phyloP scores from a whole-genome alignment of 2,797 vertebrate genomes.

The Nyctibius grandis region DNA sequence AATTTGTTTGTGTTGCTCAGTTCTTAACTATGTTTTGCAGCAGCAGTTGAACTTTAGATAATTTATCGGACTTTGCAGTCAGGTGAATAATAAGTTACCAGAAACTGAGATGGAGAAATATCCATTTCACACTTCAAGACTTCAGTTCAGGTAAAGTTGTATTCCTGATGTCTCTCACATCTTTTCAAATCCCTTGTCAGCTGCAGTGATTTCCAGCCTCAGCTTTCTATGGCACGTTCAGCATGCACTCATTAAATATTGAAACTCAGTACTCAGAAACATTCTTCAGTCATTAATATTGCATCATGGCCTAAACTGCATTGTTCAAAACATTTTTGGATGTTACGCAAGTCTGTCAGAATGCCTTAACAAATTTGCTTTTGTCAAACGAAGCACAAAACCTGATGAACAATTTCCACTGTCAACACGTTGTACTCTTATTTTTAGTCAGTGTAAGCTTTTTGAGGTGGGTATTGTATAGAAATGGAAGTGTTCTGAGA shows the following conservation, averaged over 20 bases:
- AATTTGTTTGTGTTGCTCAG: not conserved
- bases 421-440: not conserved
- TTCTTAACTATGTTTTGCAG: not conserved
- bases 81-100: not conserved
- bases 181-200: conserved; percentile 11
- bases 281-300: conserved; percentile 91
- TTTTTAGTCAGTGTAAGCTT: not conserved
- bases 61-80: not conserved
- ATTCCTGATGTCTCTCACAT: not conserved
- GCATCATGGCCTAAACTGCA: conserved; percentile 80
- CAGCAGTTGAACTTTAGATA: not conserved
- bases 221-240: conserved; percentile 37
- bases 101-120: not conserved
- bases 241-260: conserved; percentile 81
- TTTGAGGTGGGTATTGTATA: not conserved
- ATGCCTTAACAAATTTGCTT: conserved; percentile 57
- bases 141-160: conserved; percentile 24
- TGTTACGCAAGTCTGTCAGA: conserved; percentile 70
- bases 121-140: conserved; percentile 19
- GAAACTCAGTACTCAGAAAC: conserved; percentile 79
- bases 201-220: conserved; percentile 34
- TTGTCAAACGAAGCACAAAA: conserved; percentile 52
- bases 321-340: conserved; percentile 77
- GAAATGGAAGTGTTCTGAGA: not conserved
- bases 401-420: not conserved